These are phyloP conservation scores for Leptinotarsa haldemani DNA, from an alignment of 2,888 invertebrate species.

Conservation along the genomic window DNA sequence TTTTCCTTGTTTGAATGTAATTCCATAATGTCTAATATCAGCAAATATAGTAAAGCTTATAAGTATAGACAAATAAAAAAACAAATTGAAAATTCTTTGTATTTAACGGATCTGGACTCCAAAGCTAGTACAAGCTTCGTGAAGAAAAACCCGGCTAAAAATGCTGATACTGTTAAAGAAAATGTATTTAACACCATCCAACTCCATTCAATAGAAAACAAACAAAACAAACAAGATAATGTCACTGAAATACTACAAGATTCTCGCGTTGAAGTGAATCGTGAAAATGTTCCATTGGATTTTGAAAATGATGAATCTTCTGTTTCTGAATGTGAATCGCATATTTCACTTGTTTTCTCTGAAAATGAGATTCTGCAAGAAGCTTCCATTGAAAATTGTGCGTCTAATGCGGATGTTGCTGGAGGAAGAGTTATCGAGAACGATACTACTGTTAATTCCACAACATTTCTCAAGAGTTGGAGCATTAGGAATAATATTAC, in stretches of 20 bases:
- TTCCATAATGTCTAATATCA: background rate
- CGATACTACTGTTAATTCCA: too few relatives aligned
- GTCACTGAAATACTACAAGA: background rate
- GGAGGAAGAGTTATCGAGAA: too few relatives aligned
- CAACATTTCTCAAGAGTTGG: too few relatives aligned
- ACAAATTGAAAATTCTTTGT: background rate
- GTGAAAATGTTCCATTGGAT: background rate
- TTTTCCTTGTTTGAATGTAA: too few relatives aligned
- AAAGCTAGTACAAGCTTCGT: background rate
- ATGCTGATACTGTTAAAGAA: background rate
- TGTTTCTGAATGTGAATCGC: background rate
- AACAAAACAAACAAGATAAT: background rate
- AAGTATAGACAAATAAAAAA: slow-evolving; percentile 15
- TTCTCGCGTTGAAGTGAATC: background rate
- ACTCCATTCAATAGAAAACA: background rate
- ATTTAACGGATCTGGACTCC: background rate
- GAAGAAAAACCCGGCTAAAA: background rate
- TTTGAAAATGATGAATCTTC: background rate
- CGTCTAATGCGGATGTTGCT: too few relatives aligned
- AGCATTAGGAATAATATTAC: background rate
- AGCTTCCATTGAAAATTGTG: too few relatives aligned
- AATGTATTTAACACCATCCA: background rate
- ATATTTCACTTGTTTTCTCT: too few relatives aligned
- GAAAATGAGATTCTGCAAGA: too few relatives aligned
- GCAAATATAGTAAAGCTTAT: background rate